Evolutionary conservation across 2,888 invertebrate genomes (phyloP), one percentile per base, ranked within the genome.

Genomic region (Tuberolachnus salignus): DNA sequence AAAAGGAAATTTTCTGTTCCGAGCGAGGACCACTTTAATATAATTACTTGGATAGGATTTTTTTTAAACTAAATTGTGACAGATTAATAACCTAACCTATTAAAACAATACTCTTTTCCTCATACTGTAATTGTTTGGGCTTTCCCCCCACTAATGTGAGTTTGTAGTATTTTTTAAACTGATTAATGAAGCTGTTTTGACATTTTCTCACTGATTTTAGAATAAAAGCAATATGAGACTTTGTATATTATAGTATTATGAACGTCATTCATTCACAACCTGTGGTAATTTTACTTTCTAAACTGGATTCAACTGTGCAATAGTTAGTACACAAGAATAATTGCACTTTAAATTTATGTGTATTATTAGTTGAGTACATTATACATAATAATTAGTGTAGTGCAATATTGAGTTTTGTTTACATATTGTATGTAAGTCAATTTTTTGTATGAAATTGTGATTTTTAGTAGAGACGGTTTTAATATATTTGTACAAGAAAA

Each of bases 401-500:
- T 53, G 42, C 14, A 73, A 73, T 51, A 63, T 42, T 63, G 11
- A 61, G 21, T 73, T 63, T 53, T 73, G 63, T 61, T 73, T 42
- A 73, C 21, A 42, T 44, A 59, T 64, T 49, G 0, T 72, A 61
- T 74, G 13, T 74, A 73, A 73, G 74, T 74, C 44, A 66, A 66
- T 55, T 74, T 74, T 66, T 66, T 75, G 44, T 75, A 66, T 14
- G 46, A 46, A 66, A 55, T 66, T 57, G 64, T 75, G 64, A 66
- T 75, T 75, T 57, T 75, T 46, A 23, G 46, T 75, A 55, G 74
- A 74, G 49, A 78, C 67, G 49, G 67, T 78, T 78, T 69, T 78
- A 78, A 49, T 78, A 78, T 78, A 75, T 78, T 78, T 78, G 57
- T 78, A 78, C 46, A 6, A 46, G 44, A 66, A 66, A 74, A 75